Base-by-base conservation (phyloP, 2,888 invertebrate genomes). In the Maniola hyperantus region DNA sequence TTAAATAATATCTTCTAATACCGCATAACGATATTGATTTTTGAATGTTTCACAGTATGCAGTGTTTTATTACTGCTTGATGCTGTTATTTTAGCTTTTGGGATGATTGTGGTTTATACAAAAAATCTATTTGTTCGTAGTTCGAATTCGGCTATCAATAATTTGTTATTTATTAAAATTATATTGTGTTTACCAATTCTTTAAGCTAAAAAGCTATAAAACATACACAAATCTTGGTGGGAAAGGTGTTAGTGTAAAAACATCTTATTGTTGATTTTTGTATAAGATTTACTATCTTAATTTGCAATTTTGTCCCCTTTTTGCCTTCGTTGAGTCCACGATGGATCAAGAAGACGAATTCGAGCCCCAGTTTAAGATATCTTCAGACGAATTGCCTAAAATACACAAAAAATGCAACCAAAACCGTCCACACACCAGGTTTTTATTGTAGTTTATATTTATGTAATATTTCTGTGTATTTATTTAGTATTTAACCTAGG, bases 391-490 rank as follows among this genome's bases (percentile, higher is more conserved):
- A 76, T 80, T 91, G 73, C 90, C 91, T 73, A 85, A 87, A 87
- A 87, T 92, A 82, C 91, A 92, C 83, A 82, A 82, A 80, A 87
- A 83, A 84, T 80, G 85, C 84, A 85, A 88, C 86, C 80, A 82
- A 78, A 85, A 81, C 89, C 91, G 89, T 89, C 91, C 91, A 86
- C 82, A 85, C 78, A 80, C 83, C 85, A 92, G 91, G 91, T 92
- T 84, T 79, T 72, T 75, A 62, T 64, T 59, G 44, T 59, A 57
- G 57, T 36, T 72, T 67, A 69, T 76, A 77, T 71, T 74, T 66
- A 39, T 11, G 10, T 39, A 76, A 34, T 63, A 63, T 46, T 65
- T 62, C 53, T 69, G 62, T 68, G 48, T 66, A 63, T 63, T 42
- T 64, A 60, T 53, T 50, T 50, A 60, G 15, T 33, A 50, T 60